These are phyloP conservation scores for Heliocidaris erythrogramma DNA, from an alignment of 35 echinoderm and acorn worm genomes.

Conservation along the genomic window DNA sequence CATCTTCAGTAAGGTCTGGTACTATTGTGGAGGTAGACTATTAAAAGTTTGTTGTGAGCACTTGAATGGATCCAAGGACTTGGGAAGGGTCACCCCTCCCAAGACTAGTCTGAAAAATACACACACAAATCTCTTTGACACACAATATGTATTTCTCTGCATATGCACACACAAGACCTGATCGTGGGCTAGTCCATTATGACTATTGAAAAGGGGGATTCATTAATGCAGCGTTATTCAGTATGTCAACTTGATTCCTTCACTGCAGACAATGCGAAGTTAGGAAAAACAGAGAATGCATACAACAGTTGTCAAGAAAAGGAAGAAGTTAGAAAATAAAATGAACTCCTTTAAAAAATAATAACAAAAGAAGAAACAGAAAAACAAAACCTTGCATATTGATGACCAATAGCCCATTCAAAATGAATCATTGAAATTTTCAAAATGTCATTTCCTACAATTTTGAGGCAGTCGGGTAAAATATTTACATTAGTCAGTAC, in stretches of 20 bases:
- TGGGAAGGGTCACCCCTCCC: conserved; percentile 13
- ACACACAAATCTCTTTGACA: conserved; percentile 9
- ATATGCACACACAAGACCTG: background rate
- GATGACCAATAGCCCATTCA: background rate
- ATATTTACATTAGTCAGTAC: too few relatives aligned
- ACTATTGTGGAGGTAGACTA: background rate
- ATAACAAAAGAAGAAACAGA: background rate
- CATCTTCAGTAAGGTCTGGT: background rate
- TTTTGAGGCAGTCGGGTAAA: too few relatives aligned
- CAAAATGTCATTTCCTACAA: too few relatives aligned
- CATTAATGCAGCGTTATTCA: background rate
- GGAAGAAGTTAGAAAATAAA: background rate
- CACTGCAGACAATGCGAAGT: too few relatives aligned
- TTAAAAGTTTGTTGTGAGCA: background rate
- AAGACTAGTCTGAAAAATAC: conserved; percentile 12
- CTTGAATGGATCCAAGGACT: background rate
- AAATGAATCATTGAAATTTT: background rate
- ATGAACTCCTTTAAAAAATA: background rate
- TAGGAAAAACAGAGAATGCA: too few relatives aligned
- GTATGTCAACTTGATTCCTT: background rate
- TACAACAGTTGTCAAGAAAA: background rate
- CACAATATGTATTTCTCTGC: conserved; percentile 14
- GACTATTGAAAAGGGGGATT: background rate
- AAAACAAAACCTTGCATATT: background rate
- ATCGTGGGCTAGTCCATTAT: background rate